Evolutionary conservation across 1,140 invertebrate genomes (phyloP).

Genomic region (Plectus sambesii): DNA sequence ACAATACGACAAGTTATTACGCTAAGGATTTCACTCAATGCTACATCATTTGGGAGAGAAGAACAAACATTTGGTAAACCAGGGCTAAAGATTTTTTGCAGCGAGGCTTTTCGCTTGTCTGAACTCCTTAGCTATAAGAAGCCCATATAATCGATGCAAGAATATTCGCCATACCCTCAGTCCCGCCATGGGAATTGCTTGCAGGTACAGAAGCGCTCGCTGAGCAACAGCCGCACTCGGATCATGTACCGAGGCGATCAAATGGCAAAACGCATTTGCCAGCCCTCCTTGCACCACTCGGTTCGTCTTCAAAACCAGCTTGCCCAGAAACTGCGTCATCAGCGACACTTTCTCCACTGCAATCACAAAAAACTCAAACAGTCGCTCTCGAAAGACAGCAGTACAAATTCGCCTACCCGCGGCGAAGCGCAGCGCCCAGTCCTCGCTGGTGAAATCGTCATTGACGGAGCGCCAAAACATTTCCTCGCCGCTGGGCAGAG

Average conservation of each 20-base stretch:
- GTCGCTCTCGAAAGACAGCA: slow-evolving; percentile 7
- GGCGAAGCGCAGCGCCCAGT: slow-evolving; percentile 78
- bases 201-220: slow-evolving; percentile 76
- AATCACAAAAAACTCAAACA: slow-evolving; percentile 26
- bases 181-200: slow-evolving; percentile 87
- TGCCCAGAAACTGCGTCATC: slow-evolving; percentile 80
- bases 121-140: no score
- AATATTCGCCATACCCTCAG: no score
- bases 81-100: no score
- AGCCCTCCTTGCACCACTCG: slow-evolving; percentile 76
- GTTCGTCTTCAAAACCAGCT: slow-evolving; percentile 67
- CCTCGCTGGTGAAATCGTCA: slow-evolving; percentile 74
- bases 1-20: no score
- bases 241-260: slow-evolving; percentile 90
- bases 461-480: slow-evolving; percentile 87
- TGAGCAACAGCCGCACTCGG: slow-evolving; percentile 85
- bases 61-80: no score
- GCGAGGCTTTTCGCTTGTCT: no score
- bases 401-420: slow-evolving; percentile 62
- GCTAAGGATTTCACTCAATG: no score
- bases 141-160: no score
- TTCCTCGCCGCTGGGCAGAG: slow-evolving; percentile 76
- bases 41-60: no score
- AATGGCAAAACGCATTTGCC: slow-evolving; percentile 88
- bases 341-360: slow-evolving; percentile 79